Percentiles rank a stretch among this genome's conserved stretches.
Conservation (phyloP, 2,888 invertebrate species). For the Balanococcus diminutus region DNA sequence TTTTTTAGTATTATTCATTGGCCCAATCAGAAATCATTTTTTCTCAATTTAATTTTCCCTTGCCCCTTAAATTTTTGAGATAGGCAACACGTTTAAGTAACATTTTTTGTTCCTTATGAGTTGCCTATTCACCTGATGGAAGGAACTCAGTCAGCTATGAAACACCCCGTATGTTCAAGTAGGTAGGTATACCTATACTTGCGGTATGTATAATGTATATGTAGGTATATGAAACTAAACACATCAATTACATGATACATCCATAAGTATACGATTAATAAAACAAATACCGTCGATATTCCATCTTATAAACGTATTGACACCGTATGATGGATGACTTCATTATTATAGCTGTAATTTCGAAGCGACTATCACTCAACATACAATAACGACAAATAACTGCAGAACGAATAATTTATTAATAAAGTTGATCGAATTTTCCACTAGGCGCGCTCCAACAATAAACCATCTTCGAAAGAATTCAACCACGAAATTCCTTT, state of each 20-base stretch:
- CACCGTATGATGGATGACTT: conserved; percentile 2
- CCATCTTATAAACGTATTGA: conserved; percentile 20
- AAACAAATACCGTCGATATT: conserved; percentile 25
- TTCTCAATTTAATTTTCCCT: no score
- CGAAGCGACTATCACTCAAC: background rate
- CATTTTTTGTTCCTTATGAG: no score
- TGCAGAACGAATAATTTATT: background rate
- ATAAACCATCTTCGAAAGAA: background rate
- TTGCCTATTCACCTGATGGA: no score
- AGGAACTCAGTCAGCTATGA: no score
- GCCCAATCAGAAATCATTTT: no score
- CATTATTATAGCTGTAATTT: conserved; percentile 7
- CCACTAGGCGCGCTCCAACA: background rate
- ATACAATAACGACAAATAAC: background rate
- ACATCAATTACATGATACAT: conserved; percentile 3
- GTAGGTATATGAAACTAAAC: background rate
- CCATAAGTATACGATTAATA: conserved; percentile 39
- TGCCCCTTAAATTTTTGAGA: no score
- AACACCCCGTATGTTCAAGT: no score
- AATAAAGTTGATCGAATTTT: background rate
- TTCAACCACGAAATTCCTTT: background rate
- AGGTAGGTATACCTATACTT: background rate
- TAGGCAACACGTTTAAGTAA: no score
- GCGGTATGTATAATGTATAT: background rate
- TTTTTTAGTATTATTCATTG: no score